Conservation (phyloP, 2,113 vertebrate species). For the Calonectris borealis region DNA sequence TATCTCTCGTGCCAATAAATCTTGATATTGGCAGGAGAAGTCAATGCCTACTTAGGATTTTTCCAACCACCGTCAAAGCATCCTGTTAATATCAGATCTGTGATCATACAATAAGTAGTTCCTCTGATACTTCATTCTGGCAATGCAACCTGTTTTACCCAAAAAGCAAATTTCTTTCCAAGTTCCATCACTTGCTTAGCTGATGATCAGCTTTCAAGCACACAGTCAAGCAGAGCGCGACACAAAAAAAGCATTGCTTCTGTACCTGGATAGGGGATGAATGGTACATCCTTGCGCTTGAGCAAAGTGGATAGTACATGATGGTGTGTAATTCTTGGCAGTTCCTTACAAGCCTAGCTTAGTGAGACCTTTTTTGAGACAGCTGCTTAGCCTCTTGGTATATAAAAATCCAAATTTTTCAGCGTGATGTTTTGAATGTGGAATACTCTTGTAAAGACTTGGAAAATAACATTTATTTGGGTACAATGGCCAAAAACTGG, state of each 20-base stretch:
- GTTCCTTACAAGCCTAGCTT: not conserved
- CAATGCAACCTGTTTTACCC: conserved; percentile 33
- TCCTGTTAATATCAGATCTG: conserved; percentile 56
- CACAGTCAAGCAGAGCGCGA: not conserved
- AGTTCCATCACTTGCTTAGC: not conserved
- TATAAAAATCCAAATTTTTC: not conserved
- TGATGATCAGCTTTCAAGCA: not conserved
- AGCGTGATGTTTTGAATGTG: not conserved
- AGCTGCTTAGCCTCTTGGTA: not conserved
- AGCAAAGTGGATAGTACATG: not conserved
- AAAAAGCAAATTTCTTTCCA: conserved; percentile 30
- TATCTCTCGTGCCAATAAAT: conserved; percentile 76
- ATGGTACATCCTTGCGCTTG: not conserved
- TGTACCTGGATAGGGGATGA: not conserved
- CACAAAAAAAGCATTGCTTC: not conserved
- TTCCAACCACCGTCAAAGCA: conserved; percentile 67
- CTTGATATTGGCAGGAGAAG: conserved; percentile 73
- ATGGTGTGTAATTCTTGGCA: not conserved
- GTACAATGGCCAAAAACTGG: not conserved
- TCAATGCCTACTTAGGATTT: conserved; percentile 76
- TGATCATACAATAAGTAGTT: conserved; percentile 10
- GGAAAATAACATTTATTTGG: not conserved
- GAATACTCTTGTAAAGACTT: not conserved
- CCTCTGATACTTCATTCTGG: conserved; percentile 46
- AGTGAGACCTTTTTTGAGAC: not conserved